These are phyloP conservation scores for Drosophila merina DNA, from an alignment of 2,888 invertebrate species.

Conservation along the genomic window DNA sequence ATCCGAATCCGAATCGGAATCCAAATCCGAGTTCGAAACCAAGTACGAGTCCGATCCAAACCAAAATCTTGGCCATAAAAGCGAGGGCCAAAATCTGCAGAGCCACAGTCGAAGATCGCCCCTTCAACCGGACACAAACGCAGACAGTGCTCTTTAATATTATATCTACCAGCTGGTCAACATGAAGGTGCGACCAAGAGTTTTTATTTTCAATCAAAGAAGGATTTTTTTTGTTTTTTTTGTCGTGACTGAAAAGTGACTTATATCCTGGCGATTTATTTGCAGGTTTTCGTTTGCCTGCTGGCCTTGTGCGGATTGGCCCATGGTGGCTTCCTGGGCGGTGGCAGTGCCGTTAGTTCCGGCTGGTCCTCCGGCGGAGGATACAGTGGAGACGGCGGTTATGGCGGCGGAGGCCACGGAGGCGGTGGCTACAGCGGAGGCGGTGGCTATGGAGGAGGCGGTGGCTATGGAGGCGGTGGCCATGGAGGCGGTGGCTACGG, in stretches of 20 bases:
- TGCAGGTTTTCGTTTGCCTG: slow-evolving; percentile 74
- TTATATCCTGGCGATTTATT: slow-evolving; percentile 4
- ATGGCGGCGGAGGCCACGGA: slow-evolving; percentile 22
- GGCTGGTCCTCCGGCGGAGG: slow-evolving; percentile 55
- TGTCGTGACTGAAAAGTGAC: slow-evolving; percentile 25
- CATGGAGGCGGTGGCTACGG: slow-evolving; percentile 18
- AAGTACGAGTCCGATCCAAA: background rate
- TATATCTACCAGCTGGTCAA: slow-evolving; percentile 40
- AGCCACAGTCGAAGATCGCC: slow-evolving; percentile 70
- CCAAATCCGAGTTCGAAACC: background rate
- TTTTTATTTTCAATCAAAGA: background rate
- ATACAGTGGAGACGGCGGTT: slow-evolving; percentile 36
- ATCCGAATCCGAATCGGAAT: background rate
- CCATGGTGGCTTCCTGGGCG: slow-evolving; percentile 68
- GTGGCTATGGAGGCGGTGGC: slow-evolving; percentile 23
- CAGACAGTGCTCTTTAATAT: slow-evolving; percentile 37
- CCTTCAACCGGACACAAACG: slow-evolving; percentile 22
- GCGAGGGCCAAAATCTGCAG: slow-evolving; percentile 32
- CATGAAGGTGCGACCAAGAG: slow-evolving; percentile 65
- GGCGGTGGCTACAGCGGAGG: slow-evolving; percentile 36
- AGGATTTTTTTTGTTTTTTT: slow-evolving; percentile 17
- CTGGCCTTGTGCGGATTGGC: slow-evolving; percentile 70
- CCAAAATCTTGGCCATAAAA: slow-evolving; percentile 57
- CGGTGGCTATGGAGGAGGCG: slow-evolving; percentile 35
- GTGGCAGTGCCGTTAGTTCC: slow-evolving; percentile 51